phyloP scores from a whole-genome alignment of 2,888 invertebrate species.

The Mactromeris polynyma region DNA sequence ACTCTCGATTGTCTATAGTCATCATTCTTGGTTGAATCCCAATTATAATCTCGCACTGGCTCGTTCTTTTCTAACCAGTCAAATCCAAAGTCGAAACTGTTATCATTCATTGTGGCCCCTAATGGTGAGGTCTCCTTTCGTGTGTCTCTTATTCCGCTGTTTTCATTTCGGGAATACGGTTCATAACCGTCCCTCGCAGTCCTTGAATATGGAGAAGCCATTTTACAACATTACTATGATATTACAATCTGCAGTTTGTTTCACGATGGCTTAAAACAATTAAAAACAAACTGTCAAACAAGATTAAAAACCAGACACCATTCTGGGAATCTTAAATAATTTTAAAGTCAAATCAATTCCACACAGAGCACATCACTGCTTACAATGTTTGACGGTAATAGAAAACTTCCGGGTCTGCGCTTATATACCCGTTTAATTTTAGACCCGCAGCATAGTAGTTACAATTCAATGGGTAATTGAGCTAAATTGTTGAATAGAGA shows the following conservation, averaged over 20 bases:
- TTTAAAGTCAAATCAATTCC: too few species aligned
- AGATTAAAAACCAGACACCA: too few species aligned
- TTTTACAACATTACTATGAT: not conserved
- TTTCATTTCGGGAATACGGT: not conserved
- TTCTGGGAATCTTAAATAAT: too few species aligned
- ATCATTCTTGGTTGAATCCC: not conserved
- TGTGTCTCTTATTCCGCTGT: not conserved
- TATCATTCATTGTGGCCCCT: not conserved
- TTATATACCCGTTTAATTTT: too few species aligned
- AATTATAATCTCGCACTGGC: not conserved
- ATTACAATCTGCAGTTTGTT: not conserved
- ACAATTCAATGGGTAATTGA: too few species aligned
- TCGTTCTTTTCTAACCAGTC: not conserved
- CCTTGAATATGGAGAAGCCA: not conserved
- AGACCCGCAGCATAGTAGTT: too few species aligned
- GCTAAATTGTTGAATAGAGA: too few species aligned
- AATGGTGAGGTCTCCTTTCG: not conserved
- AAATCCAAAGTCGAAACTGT: conserved; percentile 32
- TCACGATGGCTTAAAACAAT: not conserved
- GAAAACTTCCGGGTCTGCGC: too few species aligned
- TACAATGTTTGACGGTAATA: too few species aligned
- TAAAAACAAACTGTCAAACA: too few species aligned
- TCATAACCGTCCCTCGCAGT: not conserved
- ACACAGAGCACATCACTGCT: too few species aligned
- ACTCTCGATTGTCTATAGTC: not conserved